Conservation (phyloP, 2,113 vertebrate genomes). For the Vanacampus margaritifer region DNA sequence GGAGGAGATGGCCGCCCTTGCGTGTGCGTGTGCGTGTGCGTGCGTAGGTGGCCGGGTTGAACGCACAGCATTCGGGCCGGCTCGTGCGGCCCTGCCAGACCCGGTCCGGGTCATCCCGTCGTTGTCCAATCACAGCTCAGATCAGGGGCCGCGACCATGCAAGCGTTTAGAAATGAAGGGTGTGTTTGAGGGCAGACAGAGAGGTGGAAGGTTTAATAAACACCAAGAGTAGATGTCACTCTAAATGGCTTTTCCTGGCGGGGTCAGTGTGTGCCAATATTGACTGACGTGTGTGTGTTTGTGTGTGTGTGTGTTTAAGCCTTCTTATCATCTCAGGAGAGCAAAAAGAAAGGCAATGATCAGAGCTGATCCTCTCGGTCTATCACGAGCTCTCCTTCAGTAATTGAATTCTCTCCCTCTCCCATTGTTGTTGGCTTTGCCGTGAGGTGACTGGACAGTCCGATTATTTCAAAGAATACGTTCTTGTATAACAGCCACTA, state of each 20-base stretch:
- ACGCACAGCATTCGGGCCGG: conserved; percentile 24
- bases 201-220: conserved; percentile 50
- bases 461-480: conserved; percentile 14
- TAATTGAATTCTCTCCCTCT: conserved; percentile 64
- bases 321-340: conserved; percentile 38
- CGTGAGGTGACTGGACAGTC: conserved; percentile 46
- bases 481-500: conserved; percentile 13
- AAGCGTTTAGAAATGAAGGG: conserved; percentile 83
- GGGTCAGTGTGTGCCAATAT: conserved; percentile 95
- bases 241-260: conserved; percentile 96
- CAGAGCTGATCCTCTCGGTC: conserved; percentile 53
- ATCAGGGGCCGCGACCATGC: conserved; percentile 50
- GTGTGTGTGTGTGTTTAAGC: conserved; percentile 9
- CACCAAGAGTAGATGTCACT: conserved; percentile 80
- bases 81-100: conserved; percentile 23
- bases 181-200: conserved; percentile 50
- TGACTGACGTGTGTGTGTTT: conserved; percentile 80
- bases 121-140: conserved; percentile 61
- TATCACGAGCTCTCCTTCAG: conserved; percentile 54
- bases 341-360: conserved; percentile 29
- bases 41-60: conserved; percentile 14
- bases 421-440: conserved; percentile 59
- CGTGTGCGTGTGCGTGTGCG: conserved; percentile 20
- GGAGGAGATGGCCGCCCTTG: conserved; percentile 81
- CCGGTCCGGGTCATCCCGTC: conserved; percentile 33